Conservation (phyloP, 2,888 invertebrate genomes). For the Neelides folsomi region DNA sequence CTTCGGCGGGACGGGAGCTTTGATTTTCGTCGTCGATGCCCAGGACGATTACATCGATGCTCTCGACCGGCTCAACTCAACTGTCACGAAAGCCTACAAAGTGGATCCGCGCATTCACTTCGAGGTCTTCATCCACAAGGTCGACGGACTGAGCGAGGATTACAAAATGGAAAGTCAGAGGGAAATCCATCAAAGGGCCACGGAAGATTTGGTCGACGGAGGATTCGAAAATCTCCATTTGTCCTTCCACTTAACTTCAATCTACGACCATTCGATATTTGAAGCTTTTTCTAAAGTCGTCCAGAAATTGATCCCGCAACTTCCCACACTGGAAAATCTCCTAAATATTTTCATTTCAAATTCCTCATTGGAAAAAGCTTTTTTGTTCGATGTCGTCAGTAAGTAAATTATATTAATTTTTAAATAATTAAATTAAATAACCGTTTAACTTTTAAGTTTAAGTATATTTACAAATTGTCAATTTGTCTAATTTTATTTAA, state of each 20-base stretch:
- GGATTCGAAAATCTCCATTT: slow-evolving; percentile 72
- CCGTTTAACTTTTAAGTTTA: too few species aligned
- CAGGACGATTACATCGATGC: slow-evolving; percentile 96
- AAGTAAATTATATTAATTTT: slow-evolving; percentile 40
- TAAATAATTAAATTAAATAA: neutral
- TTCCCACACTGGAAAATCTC: slow-evolving; percentile 91
- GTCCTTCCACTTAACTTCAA: slow-evolving; percentile 93
- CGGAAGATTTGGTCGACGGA: slow-evolving; percentile 79
- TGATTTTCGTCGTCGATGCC: slow-evolving; percentile 98
- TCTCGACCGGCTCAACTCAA: slow-evolving; percentile 75
- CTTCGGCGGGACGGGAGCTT: slow-evolving; percentile 91
- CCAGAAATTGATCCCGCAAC: slow-evolving; percentile 93
- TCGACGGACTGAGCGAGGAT: slow-evolving; percentile 96
- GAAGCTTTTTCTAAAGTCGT: slow-evolving; percentile 99
- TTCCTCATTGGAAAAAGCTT: slow-evolving; percentile 98
- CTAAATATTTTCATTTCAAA: slow-evolving; percentile 95
- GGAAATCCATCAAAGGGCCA: slow-evolving; percentile 93
- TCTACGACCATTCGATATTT: slow-evolving; percentile 99
- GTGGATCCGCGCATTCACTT: slow-evolving; percentile 93
- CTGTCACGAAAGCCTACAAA: slow-evolving; percentile 87
- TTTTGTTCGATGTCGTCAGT: slow-evolving; percentile 97
- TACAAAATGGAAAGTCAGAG: slow-evolving; percentile 98
- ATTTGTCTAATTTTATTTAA: neutral
- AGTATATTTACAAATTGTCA: too few species aligned
- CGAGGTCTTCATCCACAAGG: slow-evolving; percentile 53